These are phyloP conservation scores for Botia kubotai DNA, from an alignment of 2,797 vertebrate species.

Conservation along the genomic window DNA sequence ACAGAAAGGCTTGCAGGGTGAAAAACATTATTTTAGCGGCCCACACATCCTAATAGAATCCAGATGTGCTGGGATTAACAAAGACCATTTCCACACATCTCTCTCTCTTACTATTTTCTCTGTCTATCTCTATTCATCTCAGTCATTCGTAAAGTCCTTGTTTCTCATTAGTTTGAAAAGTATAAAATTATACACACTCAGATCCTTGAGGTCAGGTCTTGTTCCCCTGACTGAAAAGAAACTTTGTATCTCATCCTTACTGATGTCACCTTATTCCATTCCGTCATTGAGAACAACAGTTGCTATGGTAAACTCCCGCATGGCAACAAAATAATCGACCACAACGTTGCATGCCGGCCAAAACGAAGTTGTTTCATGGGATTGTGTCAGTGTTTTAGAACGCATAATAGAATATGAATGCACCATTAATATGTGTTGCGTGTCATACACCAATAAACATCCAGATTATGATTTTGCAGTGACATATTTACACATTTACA, in stretches of 20 bases:
- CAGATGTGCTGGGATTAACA: slow-evolving; percentile 84
- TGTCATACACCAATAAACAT: slow-evolving; percentile 40
- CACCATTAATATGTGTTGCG: slow-evolving; percentile 32
- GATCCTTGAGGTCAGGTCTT: slow-evolving; percentile 65
- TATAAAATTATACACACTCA: not conserved
- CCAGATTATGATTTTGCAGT: slow-evolving; percentile 42
- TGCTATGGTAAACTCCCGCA: slow-evolving; percentile 62
- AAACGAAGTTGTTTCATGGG: slow-evolving; percentile 27
- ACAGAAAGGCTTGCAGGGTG: slow-evolving; percentile 85
- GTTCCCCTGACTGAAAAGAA: slow-evolving; percentile 53
- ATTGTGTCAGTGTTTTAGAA: slow-evolving; percentile 43
- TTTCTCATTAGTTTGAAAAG: slow-evolving; percentile 33
- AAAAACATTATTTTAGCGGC: slow-evolving; percentile 88
- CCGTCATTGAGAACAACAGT: slow-evolving; percentile 45
- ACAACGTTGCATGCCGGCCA: slow-evolving; percentile 52
- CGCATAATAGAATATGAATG: slow-evolving; percentile 29
- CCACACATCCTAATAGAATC: slow-evolving; percentile 83
- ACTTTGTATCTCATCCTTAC: slow-evolving; percentile 56
- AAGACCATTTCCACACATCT: slow-evolving; percentile 70
- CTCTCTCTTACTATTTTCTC: slow-evolving; percentile 31
- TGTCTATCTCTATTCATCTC: slow-evolving; percentile 43
- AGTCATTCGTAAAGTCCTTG: slow-evolving; percentile 26
- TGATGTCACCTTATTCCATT: slow-evolving; percentile 69
- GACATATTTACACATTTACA: slow-evolving; percentile 32
- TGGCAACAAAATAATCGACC: slow-evolving; percentile 66